A percentile compares a stretch with the other conserved stretches of the same genome.
Conservation (phyloP, 2,888 invertebrate species). For the Trachelus troglodyta region DNA sequence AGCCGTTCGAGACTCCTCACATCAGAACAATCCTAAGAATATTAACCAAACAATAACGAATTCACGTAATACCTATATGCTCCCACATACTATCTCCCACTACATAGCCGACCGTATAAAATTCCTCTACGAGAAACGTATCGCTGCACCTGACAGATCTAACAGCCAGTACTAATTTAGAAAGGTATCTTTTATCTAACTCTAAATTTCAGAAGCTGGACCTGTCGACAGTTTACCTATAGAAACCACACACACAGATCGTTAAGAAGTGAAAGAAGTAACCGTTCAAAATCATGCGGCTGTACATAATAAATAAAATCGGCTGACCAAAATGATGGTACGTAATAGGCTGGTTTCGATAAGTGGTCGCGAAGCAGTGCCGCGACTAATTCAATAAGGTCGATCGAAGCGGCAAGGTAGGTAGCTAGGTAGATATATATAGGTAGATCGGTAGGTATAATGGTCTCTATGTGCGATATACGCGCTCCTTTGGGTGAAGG, state of each 20-base stretch:
- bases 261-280: neutral
- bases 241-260: neutral
- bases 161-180: neutral
- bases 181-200: neutral
- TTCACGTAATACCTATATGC: too few relatives aligned
- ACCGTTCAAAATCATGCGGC: neutral
- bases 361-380: slow-evolving; percentile 24
- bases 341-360: neutral
- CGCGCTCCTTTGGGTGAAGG: slow-evolving; percentile 16
- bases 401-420: slow-evolving; percentile 31
- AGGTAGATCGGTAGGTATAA: slow-evolving; percentile 17
- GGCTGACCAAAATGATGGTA: neutral
- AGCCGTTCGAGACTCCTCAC: neutral
- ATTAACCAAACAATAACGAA: neutral
- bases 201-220: neutral
- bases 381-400: slow-evolving; percentile 49
- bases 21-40: neutral
- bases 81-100: too few relatives aligned
- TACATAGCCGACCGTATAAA: too few relatives aligned
- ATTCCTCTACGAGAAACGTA: neutral
- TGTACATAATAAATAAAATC: neutral
- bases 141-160: neutral
- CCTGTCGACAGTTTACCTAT: neutral
- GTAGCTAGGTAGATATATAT: neutral
- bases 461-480: neutral